Percentiles rank a stretch among this genome's conserved stretches.
Conservation (phyloP, 2,797 vertebrate species). For the Anguilla anguilla region DNA sequence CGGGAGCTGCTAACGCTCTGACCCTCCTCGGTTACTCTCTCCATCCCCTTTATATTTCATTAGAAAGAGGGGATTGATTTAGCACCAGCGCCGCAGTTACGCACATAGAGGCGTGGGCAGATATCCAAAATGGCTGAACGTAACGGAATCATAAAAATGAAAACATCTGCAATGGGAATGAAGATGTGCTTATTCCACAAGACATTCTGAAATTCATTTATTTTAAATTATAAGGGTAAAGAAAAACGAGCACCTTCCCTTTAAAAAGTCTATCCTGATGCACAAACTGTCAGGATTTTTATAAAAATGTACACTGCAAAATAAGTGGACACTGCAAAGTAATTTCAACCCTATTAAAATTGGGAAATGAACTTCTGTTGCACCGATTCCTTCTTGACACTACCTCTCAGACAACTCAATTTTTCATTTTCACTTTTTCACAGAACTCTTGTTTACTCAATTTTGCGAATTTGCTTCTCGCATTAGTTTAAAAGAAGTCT, state of each 20-base stretch:
- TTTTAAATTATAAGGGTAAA: background rate
- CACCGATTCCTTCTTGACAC: background rate
- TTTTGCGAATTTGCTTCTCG: background rate
- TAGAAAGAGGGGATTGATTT: conserved; percentile 78
- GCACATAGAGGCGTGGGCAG: conserved; percentile 29
- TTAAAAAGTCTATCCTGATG: background rate
- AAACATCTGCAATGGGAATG: background rate
- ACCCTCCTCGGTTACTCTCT: conserved; percentile 71
- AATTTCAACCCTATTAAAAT: conserved; percentile 30
- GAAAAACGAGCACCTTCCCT: background rate
- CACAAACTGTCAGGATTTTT: background rate
- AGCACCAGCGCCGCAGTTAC: conserved; percentile 16
- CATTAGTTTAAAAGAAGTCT: background rate
- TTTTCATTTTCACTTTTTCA: background rate
- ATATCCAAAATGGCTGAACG: conserved; percentile 42
- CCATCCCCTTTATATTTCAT: conserved; percentile 72
- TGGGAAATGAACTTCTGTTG: conserved; percentile 15
- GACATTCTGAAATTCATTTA: background rate
- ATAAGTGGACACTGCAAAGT: background rate
- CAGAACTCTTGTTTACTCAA: background rate
- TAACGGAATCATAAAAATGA: conserved; percentile 26
- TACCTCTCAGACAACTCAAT: background rate
- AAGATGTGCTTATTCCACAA: conserved; percentile 6
- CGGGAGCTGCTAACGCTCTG: conserved; percentile 73
- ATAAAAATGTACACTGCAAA: background rate